Base-by-base conservation (phyloP, 2,888 invertebrate species). In the Megaustenia siamemsis region DNA sequence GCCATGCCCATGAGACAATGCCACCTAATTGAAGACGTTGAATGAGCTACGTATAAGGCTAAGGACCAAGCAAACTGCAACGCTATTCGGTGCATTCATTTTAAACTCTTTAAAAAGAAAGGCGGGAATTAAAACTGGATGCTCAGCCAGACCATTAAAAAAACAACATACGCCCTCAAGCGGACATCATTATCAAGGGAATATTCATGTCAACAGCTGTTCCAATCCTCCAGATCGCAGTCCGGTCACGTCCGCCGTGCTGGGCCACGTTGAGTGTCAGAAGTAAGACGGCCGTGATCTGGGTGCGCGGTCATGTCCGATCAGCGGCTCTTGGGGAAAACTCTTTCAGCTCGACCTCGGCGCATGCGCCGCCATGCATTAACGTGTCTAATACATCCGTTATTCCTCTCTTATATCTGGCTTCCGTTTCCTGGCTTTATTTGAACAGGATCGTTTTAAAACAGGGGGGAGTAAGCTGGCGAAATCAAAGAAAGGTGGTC, bases 131-230 rank as follows among this genome's bases (percentile, higher is more conserved):
- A 60, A 63, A 78, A 38, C 35, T n/a, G n/a, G 43, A n/a, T 21
- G 60, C 28, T 80, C 43, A 45, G 56, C 82, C 18, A 43, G 82
- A 18, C 82, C 73, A 63, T 40, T 66, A 75, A 21, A n/a, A 82
- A 71, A 82, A 75, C 81, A 81, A n/a, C 82, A 63, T 32, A 66
- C 77, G 77, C 76, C 77, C 83, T 83, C 83, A 24, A 66, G 77
- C 83, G 53, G 77, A 83, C 83, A 68, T 77, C 77, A 53, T 77
- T 77, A 83, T 45, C 77, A 45, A 77, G 83, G 63, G 77, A 83
- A 76, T 83, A 83, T 83, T 83, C 83, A 83, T 77, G 83, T 77
- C 83, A 83, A 77, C 83, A 83, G 83, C 76, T 77, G 77, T 63
- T 83, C 68, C 66, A 77, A 83, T 77, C 83, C 35, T 40, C 49